A percentile compares a stretch with the other conserved stretches of the same genome.
Conservation (phyloP, 2,113 vertebrate genomes). For the Phaetusa simplex region DNA sequence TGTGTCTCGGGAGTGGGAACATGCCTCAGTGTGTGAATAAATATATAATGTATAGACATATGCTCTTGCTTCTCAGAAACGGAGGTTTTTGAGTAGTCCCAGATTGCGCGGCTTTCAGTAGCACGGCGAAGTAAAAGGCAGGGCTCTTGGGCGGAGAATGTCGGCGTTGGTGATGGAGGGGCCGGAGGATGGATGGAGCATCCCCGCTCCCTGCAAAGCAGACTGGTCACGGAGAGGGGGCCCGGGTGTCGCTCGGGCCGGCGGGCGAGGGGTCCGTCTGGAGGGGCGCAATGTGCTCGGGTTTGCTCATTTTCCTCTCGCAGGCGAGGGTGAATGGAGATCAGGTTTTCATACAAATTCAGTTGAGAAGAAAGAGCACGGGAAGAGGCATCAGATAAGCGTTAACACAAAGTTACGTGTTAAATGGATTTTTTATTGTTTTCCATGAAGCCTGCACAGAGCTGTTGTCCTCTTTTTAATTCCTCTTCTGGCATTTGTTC, state of each 20-base stretch:
- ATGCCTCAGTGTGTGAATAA: constrained; percentile 62
- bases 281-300: background rate
- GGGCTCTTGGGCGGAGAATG: fast-evolving
- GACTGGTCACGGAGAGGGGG: background rate
- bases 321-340: background rate
- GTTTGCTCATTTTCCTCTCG: background rate
- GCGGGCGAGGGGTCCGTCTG: background rate
- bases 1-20: constrained; percentile 50
- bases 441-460: background rate
- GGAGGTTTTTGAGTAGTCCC: background rate
- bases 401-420: constrained; percentile 23
- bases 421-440: constrained; percentile 49
- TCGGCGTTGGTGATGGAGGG: background rate
- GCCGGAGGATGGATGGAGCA: background rate
- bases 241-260: fast-evolving
- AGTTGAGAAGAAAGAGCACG: background rate
- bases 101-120: background rate
- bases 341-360: constrained; percentile 20
- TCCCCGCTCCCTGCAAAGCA: background rate
- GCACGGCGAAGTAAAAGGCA: background rate
- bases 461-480: constrained; percentile 46
- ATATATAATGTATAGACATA: constrained; percentile 60
- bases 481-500: constrained; percentile 27
- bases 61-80: constrained; percentile 17
- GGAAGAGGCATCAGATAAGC: background rate